Evolutionary conservation across 2,797 vertebrate genomes (phyloP).

Genomic region (Megalops cyprinoides): DNA sequence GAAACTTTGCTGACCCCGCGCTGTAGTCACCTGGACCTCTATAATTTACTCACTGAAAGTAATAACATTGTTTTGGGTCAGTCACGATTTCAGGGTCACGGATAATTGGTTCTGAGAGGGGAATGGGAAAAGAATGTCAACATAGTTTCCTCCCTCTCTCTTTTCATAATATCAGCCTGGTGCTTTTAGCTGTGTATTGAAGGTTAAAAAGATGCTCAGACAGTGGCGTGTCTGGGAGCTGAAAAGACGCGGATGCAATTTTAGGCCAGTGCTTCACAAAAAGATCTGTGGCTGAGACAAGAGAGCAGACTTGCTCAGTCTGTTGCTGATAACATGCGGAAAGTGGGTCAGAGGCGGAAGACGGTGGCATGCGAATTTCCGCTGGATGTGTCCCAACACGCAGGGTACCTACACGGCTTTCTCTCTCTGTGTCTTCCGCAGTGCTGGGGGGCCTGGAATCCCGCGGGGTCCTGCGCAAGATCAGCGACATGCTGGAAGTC

Average conservation of each 20-base stretch:
- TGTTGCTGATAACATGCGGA: neutral
- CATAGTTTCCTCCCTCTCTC: conserved; percentile 51
- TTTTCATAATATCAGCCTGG: conserved; percentile 46
- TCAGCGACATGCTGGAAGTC: conserved; percentile 93
- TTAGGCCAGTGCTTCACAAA: conserved; percentile 1
- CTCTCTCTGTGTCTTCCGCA: conserved; percentile 50
- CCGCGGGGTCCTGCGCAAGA: conserved; percentile 85
- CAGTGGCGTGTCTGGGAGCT: conserved; percentile 8
- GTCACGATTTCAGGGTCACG: conserved; percentile 9
- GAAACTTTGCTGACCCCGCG: neutral
- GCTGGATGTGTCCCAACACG: neutral
- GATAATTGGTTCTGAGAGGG: conserved; percentile 47
- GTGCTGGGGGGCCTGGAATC: conserved; percentile 87
- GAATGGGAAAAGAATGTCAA: conserved; percentile 42
- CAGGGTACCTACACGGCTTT: neutral
- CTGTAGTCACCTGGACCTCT: neutral
- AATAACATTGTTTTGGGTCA: conserved; percentile 31
- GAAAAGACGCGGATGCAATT: conserved; percentile 29
- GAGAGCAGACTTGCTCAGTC: neutral
- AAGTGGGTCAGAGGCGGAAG: neutral
- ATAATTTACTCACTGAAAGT: conserved; percentile 59
- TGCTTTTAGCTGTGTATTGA: conserved; percentile 44
- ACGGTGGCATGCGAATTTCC: neutral
- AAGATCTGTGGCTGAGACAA: neutral
- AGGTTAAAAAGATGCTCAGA: conserved; percentile 43